Evolutionary conservation across 2,888 invertebrate species (phyloP), one percentile per base, ranked within the genome.

Genomic region (Brenthis hecate): DNA sequence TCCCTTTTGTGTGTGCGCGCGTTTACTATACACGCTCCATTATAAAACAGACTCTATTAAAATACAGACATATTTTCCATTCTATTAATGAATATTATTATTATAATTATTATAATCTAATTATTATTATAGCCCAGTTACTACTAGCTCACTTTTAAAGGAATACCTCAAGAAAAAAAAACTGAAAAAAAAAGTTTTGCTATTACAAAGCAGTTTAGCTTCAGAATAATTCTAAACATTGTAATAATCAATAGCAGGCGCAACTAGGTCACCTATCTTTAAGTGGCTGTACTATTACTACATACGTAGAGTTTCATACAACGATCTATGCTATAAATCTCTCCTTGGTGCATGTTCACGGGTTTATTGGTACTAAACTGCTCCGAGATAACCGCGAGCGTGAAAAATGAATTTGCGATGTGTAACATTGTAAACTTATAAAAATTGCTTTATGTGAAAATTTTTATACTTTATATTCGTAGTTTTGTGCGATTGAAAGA

Each of bases 391-490:
- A 72, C 73, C 73, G 74, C 65, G 63, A 58, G 66, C 66, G 71
- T 76, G 77, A 77, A 78, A 78, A 77, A 78, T 78, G 77, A 77
- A 77, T 78, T 75, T 75, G 70, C 67, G 61, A 70, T 69, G 70
- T 73, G 71, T 68, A 70, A 73, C 72, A 68, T 72, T 75, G 73
- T 75, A 72, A 72, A 72, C 68, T 74, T 72, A 70, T 73, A 73
- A 73, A 72, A 71, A 55, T 68, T 69, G 69, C 65, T 65, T 47
- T 65, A 36, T 16, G 43, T 56, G n/a, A 55, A 50, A n/a, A 48
- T 56, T 65, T 71, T 65, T 68, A 57, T 62, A 62, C 48, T 32
- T 61, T 51, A 56, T 50, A 65, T 58, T 19, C 16, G 28, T 62
- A 62, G 13, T 43, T 43, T 43, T 5, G 6, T 50, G 50, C 50